Evolutionary conservation across 2,797 vertebrate genomes (phyloP).

Genomic region (Gila robusta): DNA sequence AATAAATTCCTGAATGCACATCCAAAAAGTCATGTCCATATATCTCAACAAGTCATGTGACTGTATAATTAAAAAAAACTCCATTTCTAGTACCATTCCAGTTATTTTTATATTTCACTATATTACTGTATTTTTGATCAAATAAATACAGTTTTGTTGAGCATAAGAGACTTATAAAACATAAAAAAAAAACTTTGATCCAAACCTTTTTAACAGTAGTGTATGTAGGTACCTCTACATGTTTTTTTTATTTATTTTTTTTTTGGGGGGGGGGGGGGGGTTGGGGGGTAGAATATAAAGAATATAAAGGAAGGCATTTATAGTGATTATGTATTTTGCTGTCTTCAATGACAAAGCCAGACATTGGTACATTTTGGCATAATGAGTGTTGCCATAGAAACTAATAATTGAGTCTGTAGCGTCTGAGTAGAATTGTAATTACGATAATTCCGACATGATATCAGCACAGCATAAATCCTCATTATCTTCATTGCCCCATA

Average conservation of each 20-base stretch:
- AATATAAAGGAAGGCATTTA: not conserved
- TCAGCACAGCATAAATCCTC: slow-evolving; percentile 24
- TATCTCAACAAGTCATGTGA: not conserved
- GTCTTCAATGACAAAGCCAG: slow-evolving; percentile 8
- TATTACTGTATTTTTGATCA: no score
- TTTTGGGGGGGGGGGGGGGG: no score
- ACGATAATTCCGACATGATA: slow-evolving; percentile 3
- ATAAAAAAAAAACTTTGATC: no score
- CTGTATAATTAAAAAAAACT: not conserved
- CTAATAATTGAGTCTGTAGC: not conserved
- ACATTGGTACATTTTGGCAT: not conserved
- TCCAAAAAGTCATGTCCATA: not conserved
- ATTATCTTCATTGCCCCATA: slow-evolving; percentile 4
- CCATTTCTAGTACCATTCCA: not conserved
- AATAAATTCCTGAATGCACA: not conserved
- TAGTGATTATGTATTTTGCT: not conserved
- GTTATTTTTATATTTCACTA: no score
- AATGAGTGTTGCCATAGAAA: not conserved
- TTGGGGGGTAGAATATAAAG: not conserved
- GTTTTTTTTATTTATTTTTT: no score
- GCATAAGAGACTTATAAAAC: no score
- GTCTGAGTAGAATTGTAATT: not conserved
- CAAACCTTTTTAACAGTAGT: not conserved
- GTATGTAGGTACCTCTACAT: not conserved
- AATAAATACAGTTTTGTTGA: no score